Conservation (phyloP, 2,888 invertebrate species). For the Cheilosia variabilis region DNA sequence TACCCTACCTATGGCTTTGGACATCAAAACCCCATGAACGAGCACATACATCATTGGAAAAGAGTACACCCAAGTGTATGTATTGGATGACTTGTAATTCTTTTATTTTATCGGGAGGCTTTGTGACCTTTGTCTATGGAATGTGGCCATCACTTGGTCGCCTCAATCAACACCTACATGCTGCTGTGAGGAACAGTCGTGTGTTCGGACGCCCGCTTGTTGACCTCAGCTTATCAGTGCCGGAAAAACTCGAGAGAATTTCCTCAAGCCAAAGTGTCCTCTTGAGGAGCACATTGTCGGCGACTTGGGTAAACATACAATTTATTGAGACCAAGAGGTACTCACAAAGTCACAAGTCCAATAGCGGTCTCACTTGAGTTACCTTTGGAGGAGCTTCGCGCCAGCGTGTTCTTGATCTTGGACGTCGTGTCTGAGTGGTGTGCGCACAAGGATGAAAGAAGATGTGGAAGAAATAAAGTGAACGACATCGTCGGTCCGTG, state of each 20-base stretch:
- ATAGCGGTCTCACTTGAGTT: conserved; percentile 20
- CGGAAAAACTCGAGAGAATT: not conserved
- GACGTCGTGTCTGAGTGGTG: conserved; percentile 14
- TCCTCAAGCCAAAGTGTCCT: conserved; percentile 2
- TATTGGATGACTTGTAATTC: conserved; percentile 28
- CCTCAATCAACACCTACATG: conserved; percentile 40
- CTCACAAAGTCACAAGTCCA: conserved; percentile 3
- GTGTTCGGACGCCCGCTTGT: not conserved
- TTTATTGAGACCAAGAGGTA: conserved; percentile 28
- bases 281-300: not conserved
- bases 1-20: conserved; percentile 7
- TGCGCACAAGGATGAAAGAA: conserved; percentile 1
- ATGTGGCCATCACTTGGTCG: conserved; percentile 36
- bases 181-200: not conserved
- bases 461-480: conserved; percentile 4
- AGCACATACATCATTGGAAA: not conserved
- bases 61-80: conserved; percentile 30
- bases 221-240: conserved; percentile 38
- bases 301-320: conserved; percentile 12
- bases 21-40: conserved; percentile 2
- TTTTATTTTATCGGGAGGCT: conserved; percentile 44
- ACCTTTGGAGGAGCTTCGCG: not conserved
- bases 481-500: conserved; percentile 11
- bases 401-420: not conserved
- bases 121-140: conserved; percentile 47